Evolutionary conservation across 2,888 invertebrate genomes (phyloP).

Genomic region (Meloe dianella): DNA sequence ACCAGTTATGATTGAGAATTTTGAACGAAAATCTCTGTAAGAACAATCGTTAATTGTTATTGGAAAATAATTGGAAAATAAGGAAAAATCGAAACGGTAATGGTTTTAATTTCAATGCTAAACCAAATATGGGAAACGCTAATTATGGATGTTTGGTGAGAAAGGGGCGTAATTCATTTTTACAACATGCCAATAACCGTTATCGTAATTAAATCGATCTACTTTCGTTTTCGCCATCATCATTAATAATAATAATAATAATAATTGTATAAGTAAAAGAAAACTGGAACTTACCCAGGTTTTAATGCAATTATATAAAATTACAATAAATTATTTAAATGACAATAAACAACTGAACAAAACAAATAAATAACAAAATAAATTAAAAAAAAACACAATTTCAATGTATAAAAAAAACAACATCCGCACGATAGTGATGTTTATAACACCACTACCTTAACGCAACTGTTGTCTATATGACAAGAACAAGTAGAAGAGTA

Average conservation of each 20-base stretch:
- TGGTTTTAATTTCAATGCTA: not conserved
- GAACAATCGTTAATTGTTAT: slow-evolving; percentile 1
- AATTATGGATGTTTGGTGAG: slow-evolving; percentile 1
- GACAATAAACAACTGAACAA: slow-evolving; percentile 44
- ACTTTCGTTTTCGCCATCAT: not conserved
- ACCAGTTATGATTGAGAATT: not conserved
- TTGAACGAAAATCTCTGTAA: not conserved
- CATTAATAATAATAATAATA: not conserved
- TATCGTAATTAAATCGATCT: slow-evolving; percentile 2
- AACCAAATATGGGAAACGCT: slow-evolving; percentile 1
- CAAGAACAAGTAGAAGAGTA: not conserved
- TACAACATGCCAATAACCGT: not conserved
- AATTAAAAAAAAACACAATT: slow-evolving; percentile 39
- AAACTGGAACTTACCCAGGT: slow-evolving; percentile 1
- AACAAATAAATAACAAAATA: slow-evolving; percentile 28
- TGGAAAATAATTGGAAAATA: not conserved
- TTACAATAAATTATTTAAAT: not conserved
- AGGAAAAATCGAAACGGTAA: not conserved
- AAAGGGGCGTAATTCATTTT: not conserved
- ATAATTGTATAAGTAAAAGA: not conserved
- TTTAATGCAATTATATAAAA: not conserved
- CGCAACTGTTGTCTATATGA: slow-evolving; percentile 54
- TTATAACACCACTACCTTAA: slow-evolving; percentile 52
- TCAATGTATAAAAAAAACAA: slow-evolving; percentile 27
- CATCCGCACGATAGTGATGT: slow-evolving; percentile 32